phyloP scores from a whole-genome alignment of 2,113 vertebrate species.

The Ceyx margarethae region DNA sequence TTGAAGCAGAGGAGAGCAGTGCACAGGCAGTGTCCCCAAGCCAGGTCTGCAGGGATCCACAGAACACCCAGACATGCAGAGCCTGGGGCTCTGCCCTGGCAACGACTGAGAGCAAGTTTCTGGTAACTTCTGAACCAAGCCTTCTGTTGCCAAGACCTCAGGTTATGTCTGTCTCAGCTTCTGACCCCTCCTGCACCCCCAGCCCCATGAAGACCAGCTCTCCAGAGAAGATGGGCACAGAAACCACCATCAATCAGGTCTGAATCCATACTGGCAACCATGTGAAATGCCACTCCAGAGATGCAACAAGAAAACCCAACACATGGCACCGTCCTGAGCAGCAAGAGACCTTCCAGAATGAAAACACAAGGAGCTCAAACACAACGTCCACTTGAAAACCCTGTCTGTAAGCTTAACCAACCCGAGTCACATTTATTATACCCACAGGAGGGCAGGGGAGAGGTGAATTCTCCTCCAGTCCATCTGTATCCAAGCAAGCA shows the following conservation, averaged over 20 bases:
- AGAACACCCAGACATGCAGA: rapidly evolving
- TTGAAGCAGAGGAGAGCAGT: neutral
- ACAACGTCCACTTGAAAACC: rapidly evolving
- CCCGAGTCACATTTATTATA: neutral
- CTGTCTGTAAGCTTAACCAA: neutral
- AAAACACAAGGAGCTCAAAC: neutral
- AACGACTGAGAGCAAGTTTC: neutral
- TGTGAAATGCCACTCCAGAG: neutral
- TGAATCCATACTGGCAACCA: rapidly evolving
- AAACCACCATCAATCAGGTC: neutral
- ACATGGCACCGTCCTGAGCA: rapidly evolving
- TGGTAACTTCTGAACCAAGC: neutral
- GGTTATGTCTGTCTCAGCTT: neutral
- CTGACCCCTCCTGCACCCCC: rapidly evolving
- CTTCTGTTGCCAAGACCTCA: neutral
- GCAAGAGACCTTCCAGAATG: neutral
- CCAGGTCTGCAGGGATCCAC: neutral
- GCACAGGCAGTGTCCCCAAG: neutral
- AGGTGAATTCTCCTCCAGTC: neutral
- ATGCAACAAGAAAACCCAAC: neutral
- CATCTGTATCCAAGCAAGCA: neutral
- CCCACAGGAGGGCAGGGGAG: neutral
- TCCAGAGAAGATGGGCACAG: neutral
- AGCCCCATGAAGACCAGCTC: neutral
- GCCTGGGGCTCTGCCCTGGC: neutral